Conservation (phyloP, 2,113 vertebrate genomes). For the Gulo gulo region DNA sequence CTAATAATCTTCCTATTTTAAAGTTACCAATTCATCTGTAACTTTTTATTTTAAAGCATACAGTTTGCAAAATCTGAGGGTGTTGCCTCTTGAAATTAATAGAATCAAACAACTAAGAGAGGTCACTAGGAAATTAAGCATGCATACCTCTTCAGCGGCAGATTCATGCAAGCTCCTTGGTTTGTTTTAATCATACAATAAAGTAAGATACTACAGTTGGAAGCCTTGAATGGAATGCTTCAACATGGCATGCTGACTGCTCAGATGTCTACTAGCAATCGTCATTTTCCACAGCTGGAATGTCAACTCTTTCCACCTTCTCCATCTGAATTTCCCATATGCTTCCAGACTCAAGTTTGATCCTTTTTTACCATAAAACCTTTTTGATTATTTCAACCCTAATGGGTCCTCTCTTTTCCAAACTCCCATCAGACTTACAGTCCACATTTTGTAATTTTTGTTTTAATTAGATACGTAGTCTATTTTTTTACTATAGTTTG, state of each 20-base stretch:
- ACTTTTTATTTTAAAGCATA: neutral
- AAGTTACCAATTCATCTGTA: neutral
- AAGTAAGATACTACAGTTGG: neutral
- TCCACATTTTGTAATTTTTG: neutral
- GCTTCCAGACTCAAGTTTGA: neutral
- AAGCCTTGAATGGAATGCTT: neutral
- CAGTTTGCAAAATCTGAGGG: neutral
- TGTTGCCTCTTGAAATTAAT: neutral
- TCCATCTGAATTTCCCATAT: neutral
- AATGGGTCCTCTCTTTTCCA: neutral
- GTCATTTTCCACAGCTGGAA: neutral
- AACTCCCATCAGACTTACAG: neutral
- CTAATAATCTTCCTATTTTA: neutral
- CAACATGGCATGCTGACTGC: neutral
- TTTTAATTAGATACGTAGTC: neutral
- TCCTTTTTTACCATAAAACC: neutral
- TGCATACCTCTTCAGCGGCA: neutral
- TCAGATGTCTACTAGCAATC: neutral
- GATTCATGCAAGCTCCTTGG: neutral
- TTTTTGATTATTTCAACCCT: neutral
- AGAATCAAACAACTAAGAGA: neutral
- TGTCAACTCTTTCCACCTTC: neutral
- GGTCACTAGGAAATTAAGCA: neutral
- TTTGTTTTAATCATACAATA: neutral
- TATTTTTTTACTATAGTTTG: neutral